Evolutionary conservation across 2,888 invertebrate species (phyloP), one percentile per base, ranked within the genome.

Genomic region (Creontiades dilutus): DNA sequence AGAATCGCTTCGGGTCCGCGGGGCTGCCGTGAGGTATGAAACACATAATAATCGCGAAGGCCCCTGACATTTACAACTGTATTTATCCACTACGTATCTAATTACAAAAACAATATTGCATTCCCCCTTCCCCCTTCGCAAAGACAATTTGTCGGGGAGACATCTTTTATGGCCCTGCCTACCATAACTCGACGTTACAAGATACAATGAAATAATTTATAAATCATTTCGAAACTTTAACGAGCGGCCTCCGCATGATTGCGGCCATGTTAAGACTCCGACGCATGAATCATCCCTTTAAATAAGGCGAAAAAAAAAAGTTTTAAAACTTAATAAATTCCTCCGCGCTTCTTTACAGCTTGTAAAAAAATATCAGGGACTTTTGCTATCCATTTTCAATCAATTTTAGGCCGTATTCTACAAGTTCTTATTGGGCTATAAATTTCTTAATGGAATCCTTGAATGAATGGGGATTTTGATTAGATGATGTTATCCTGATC

Each of bases 191-290:
- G 28, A 13, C 78, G 47, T 46, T 78, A 19, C 46, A 78, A 78
- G 78, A 78, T 47, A 78, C 78, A 78, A 78, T 78, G 78, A 78
- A 78, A 78, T 78, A 78, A 78, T 78, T 78, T 78, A 78, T 78
- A 78, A 78, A 78, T 78, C 78, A 78, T 78, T 78, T 37, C 46
- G 16, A 47, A 78, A 78, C 78, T 78, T 78, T 78, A 78, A 78
- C 78, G 78, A 78, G 78, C 78, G 47, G 37, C 37, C 78, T 28
- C 46, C 78, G 46, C 68, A 68, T 68, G 68, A 68, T 68, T 68
- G 68, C 68, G 11, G 68, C 23, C 68, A 68, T 68, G 68, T 68
- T 68, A 19, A 37, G 68, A 13, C 68, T 19, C 68, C 27, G 68
- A 13, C n/a, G 37, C 78, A 78, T 78, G 78, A 78, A 78, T 78